Conservation (phyloP, 1,140 invertebrate genomes). For the Aphelenchoides avenae region DNA sequence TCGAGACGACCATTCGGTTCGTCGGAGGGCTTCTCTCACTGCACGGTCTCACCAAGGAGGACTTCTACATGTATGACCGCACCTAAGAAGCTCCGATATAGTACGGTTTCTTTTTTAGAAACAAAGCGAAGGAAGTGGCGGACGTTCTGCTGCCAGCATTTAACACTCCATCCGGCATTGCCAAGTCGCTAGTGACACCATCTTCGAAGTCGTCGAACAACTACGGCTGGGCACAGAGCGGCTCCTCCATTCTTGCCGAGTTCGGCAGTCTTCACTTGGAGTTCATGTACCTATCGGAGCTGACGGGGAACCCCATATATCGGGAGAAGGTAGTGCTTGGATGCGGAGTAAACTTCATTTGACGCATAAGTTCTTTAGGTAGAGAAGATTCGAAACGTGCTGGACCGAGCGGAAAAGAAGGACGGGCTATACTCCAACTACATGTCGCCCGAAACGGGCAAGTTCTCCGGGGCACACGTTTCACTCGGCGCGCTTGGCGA, state of each 20-base stretch:
- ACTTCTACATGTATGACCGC: constrained; percentile 56
- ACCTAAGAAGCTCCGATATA: background rate
- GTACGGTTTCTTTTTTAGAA: constrained; percentile 72
- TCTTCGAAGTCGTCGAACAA: constrained; percentile 79
- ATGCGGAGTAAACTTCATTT: background rate
- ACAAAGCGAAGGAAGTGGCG: constrained; percentile 85
- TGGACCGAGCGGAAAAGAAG: constrained; percentile 80
- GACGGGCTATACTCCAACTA: constrained; percentile 94
- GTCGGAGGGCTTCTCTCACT: constrained; percentile 85
- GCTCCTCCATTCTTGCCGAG: constrained; percentile 90
- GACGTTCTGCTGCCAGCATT: constrained; percentile 92
- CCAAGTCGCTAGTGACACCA: constrained; percentile 82
- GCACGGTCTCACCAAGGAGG: constrained; percentile 92
- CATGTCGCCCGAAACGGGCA: constrained; percentile 82
- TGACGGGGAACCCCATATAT: constrained; percentile 85
- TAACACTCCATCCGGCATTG: constrained; percentile 91
- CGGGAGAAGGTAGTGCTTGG: constrained; percentile 67
- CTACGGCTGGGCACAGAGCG: constrained; percentile 90
- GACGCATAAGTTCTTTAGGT: constrained; percentile 67
- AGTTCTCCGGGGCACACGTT: constrained; percentile 2
- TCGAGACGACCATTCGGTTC: constrained; percentile 96
- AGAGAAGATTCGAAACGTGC: constrained; percentile 69
- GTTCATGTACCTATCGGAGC: constrained; percentile 86
- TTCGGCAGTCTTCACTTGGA: constrained; percentile 96
- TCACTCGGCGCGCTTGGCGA: constrained; percentile 75